A percentile compares a stretch with the other conserved stretches of the same genome.
Conservation (phyloP, 2,797 vertebrate genomes). For the Enteromius fasciolatus region DNA sequence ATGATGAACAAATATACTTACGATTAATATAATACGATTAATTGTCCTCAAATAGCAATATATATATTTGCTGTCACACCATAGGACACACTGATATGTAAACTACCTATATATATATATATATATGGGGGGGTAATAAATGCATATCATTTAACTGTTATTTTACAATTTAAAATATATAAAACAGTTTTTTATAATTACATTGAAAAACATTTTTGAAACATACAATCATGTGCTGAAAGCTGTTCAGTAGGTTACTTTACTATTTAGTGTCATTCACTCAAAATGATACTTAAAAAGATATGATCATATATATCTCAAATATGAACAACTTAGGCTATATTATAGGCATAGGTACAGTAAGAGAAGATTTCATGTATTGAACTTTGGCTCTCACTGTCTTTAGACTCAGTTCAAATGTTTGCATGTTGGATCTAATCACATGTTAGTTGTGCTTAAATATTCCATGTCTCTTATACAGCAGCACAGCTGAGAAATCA, state of each 20-base stretch:
- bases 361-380: not conserved
- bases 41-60: too few relatives aligned
- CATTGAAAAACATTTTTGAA: not conserved
- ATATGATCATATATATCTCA: not conserved
- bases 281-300: not conserved
- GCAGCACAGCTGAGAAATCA: not conserved
- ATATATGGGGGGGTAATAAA: too few relatives aligned
- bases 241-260: not conserved
- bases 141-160: too few relatives aligned
- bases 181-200: not conserved
- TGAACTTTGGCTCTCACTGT: not conserved
- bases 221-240: not conserved
- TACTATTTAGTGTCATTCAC: too few relatives aligned
- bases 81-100: too few relatives aligned
- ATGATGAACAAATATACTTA: not conserved
- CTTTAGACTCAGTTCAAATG: not conserved
- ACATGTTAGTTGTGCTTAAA: not conserved
- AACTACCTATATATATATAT: too few relatives aligned
- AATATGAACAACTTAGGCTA: not conserved
- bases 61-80: too few relatives aligned
- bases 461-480: not conserved
- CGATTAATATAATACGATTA: too few relatives aligned
- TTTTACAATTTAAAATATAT: not conserved
- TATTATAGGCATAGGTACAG: not conserved
- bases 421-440: not conserved